Evolutionary conservation across 2,113 vertebrate species (phyloP).

Genomic region (Rhombomys opimus): DNA sequence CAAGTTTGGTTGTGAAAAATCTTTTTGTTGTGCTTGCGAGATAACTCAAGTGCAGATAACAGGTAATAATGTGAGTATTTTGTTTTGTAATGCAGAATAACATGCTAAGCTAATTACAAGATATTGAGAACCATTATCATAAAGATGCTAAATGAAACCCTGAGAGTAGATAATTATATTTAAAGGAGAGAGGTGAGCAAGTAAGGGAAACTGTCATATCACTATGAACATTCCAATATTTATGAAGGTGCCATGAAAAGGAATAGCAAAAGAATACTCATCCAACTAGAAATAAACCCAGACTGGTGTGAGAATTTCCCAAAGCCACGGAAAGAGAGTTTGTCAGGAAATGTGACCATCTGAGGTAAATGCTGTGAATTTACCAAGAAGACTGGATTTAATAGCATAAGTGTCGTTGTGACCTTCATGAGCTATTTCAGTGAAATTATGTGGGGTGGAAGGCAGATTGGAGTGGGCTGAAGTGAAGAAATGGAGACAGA

Average conservation of each 20-base stretch:
- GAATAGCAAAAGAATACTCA: background rate
- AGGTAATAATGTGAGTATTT: background rate
- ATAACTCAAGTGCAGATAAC: background rate
- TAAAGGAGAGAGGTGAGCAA: background rate
- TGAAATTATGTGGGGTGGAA: constrained; percentile 37
- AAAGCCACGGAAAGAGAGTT: constrained; percentile 21
- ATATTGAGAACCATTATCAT: constrained; percentile 15
- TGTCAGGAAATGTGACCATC: constrained; percentile 1
- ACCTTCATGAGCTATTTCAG: constrained; percentile 63
- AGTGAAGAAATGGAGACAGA: constrained; percentile 62
- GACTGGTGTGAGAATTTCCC: background rate
- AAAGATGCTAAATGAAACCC: background rate
- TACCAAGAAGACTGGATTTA: constrained; percentile 63
- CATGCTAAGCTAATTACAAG: background rate
- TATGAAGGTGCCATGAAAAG: background rate
- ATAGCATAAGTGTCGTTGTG: constrained; percentile 40
- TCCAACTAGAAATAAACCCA: constrained; percentile 27
- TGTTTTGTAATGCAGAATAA: constrained; percentile 5
- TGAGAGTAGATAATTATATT: constrained; percentile 32
- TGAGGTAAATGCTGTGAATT: constrained; percentile 42
- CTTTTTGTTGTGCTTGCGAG: background rate
- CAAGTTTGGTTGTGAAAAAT: background rate
- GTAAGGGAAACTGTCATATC: background rate
- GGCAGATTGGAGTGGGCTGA: constrained; percentile 67
- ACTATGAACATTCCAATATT: constrained; percentile 42